Evolutionary conservation across 2,888 invertebrate species (phyloP), one percentile per base, ranked within the genome.

Genomic region (Chloroclysta siterata): DNA sequence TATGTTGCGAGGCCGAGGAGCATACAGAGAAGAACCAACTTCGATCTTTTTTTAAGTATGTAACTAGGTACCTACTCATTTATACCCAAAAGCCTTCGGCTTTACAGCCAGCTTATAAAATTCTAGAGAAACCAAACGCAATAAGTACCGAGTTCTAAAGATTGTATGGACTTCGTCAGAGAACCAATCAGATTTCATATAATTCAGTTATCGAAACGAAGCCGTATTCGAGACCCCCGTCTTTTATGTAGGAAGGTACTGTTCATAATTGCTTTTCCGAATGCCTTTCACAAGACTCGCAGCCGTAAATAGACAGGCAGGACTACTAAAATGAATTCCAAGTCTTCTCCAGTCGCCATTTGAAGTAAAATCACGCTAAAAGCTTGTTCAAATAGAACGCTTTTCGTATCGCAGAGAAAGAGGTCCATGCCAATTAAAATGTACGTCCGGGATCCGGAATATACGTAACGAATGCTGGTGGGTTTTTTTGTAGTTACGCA

Each of bases 301-400:
- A 72, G 71, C 62, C 66, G 65, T 75, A 75, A 76, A 80, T 80
- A 78, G 73, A 71, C 70, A 72, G 65, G 71, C 69, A 72, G 64
- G 71, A 61, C 54, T 72, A 75, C 75, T 74, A 69, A 74, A 73
- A 71, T 67, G 58, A 66, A 65, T 65, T 59, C 56, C 11, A 47
- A 55, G 47, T 15, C 51, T 50, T 22, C n/a, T 46, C 29, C 52
- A 15, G 55, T 54, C 53, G 52, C 53, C 53, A 53, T 69, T 62
- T 63, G 50, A 56, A 55, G 61, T 47, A 29, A 29, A 60, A 65
- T 63, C 11, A 48, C 17, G 46, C 53, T 57, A 47, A 58, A 57
- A 64, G 48, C 62, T 63, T 48, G 15, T 14, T 53, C 28, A 13
- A 47, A 64, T 63, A 41, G 33, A 17, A 36, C 14, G 28, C 33